Evolutionary conservation across 2,113 vertebrate genomes (phyloP).

Genomic region (Mirounga angustirostris): DNA sequence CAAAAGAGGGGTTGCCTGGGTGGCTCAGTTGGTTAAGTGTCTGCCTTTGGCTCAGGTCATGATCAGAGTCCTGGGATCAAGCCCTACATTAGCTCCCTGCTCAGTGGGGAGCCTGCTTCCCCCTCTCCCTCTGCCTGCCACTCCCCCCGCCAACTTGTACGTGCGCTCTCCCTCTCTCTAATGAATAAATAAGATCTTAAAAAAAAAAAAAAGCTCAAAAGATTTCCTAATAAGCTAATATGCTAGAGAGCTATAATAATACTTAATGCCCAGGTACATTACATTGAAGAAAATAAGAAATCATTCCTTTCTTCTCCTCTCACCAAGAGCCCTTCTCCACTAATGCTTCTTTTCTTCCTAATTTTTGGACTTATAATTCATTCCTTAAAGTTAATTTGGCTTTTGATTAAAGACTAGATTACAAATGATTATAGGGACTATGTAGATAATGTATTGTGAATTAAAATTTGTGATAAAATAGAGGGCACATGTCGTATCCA

Average conservation of each 20-base stretch:
- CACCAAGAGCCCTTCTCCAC: background rate
- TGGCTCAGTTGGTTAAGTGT: background rate
- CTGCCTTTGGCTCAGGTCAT: background rate
- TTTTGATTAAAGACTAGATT: constrained; percentile 44
- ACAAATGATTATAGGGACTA: constrained; percentile 8
- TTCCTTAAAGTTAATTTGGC: background rate
- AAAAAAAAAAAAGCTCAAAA: constrained; percentile 3
- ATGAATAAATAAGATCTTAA: background rate
- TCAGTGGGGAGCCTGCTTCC: background rate
- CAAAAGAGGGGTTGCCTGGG: background rate
- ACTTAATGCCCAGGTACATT: background rate
- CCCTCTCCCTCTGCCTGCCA: background rate
- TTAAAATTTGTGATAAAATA: background rate
- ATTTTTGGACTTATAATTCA: constrained; percentile 28
- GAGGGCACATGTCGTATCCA: background rate
- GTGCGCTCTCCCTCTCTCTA: background rate
- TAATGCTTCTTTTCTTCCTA: background rate
- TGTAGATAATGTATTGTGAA: background rate
- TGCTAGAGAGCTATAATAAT: background rate
- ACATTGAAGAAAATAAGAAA: constrained; percentile 8
- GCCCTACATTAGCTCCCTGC: background rate
- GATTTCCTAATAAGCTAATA: background rate
- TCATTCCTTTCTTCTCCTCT: background rate
- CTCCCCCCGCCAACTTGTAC: too few species aligned
- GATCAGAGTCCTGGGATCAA: background rate